A percentile compares a stretch with the other conserved stretches of the same genome.
Evolutionary conservation across 2,797 vertebrate species (phyloP).

Genomic region (Salmo trutta): DNA sequence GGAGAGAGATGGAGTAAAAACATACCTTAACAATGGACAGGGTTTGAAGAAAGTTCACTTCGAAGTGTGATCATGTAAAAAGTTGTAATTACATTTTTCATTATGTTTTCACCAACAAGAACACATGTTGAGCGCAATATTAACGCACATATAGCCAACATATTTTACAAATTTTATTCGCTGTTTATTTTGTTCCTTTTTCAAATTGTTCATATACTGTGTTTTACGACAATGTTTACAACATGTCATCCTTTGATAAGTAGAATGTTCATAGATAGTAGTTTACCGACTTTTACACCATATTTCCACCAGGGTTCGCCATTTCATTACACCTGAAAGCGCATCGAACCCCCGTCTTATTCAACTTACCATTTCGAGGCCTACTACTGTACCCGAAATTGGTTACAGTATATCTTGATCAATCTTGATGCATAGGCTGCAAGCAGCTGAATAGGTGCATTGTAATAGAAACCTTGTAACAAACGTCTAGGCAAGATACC

Average conservation of each 20-base stretch:
- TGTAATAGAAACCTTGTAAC: background rate
- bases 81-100: background rate
- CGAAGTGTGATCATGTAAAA: background rate
- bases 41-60: background rate
- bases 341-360: too few relatives aligned
- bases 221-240: background rate
- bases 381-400: background rate
- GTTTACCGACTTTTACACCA: background rate
- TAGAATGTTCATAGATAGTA: background rate
- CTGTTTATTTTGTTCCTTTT: background rate
- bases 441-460: background rate
- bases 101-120: background rate
- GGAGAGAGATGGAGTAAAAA: background rate
- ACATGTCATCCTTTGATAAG: background rate
- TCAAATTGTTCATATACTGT: background rate
- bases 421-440: background rate
- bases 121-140: background rate
- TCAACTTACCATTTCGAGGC: background rate
- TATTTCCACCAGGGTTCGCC: conserved; percentile 49
- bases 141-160: too few relatives aligned
- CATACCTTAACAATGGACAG: background rate
- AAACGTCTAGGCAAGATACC: background rate
- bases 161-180: background rate
- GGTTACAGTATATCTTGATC: background rate
- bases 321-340: conserved; percentile 32